Percentiles rank a stretch among this genome's conserved stretches.
phyloP scores from a whole-genome alignment of 2,797 vertebrate species.

The Gallirallus australis region DNA sequence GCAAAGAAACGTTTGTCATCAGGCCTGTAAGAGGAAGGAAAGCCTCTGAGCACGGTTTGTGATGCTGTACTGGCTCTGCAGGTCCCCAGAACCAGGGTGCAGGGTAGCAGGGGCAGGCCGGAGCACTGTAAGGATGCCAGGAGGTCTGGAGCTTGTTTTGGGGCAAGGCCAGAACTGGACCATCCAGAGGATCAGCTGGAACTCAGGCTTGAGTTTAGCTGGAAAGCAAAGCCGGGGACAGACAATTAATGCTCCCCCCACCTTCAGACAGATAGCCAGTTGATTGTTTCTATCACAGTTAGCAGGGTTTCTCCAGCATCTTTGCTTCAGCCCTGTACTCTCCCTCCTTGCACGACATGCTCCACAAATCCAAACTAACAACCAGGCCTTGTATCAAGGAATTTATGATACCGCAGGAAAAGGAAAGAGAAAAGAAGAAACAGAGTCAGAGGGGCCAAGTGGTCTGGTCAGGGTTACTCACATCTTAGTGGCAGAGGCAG shows the following conservation, averaged over 20 bases:
- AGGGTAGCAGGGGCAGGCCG: not conserved
- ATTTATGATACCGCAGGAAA: not conserved
- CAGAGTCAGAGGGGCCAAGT: not conserved
- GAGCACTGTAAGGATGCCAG: not conserved
- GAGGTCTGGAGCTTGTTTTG: not conserved
- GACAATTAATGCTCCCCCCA: not conserved
- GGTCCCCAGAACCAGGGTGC: rapidly evolving
- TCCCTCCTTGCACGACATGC: not conserved
- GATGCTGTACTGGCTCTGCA: not conserved
- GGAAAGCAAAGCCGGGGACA: not conserved
- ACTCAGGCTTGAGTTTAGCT: not conserved
- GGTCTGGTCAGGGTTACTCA: conserved; percentile 31
- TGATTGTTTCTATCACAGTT: not conserved
- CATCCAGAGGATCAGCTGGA: not conserved
- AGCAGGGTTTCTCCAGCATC: not conserved
- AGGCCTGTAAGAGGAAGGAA: not conserved
- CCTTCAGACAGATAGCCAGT: not conserved
- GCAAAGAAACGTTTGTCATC: not conserved
- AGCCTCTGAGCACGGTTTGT: rapidly evolving
- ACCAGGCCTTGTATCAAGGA: not conserved
- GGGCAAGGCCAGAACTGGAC: not conserved
- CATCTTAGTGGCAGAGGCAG: not conserved
- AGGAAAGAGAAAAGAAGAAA: conserved; percentile 14
- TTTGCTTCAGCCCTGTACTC: not conserved
- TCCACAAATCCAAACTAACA: not conserved